phyloP scores from a whole-genome alignment of 2,888 invertebrate species.

The Nephrotoma flavescens region DNA sequence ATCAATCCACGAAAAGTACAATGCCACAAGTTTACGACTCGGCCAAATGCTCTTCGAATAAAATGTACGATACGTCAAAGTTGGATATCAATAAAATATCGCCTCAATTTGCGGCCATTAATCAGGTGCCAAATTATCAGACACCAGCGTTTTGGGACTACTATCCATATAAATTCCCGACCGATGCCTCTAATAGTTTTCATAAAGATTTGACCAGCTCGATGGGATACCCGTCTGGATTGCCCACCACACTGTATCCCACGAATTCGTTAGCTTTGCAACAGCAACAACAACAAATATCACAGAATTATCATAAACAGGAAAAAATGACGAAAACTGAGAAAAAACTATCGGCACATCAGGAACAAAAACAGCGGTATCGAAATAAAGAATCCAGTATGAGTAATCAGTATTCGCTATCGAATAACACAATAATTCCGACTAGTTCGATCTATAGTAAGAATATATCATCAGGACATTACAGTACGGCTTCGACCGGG shows the following conservation, averaged over 20 bases:
- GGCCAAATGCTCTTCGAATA: slow-evolving; percentile 19
- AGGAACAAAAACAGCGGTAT: background rate
- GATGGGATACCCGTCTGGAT: slow-evolving; percentile 30
- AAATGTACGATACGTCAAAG: slow-evolving; percentile 12
- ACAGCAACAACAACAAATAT: slow-evolving; percentile 21
- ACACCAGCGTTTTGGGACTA: slow-evolving; percentile 50
- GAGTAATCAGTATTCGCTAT: background rate
- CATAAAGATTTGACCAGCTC: slow-evolving; percentile 34
- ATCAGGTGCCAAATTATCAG: slow-evolving; percentile 53
- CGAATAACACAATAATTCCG: background rate
- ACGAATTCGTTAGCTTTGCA: slow-evolving; percentile 27
- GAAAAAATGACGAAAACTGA: slow-evolving; percentile 2
- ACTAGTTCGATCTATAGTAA: background rate
- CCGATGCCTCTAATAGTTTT: slow-evolving; percentile 44
- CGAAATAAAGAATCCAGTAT: background rate
- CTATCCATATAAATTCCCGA: slow-evolving; percentile 42
- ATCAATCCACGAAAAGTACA: background rate
- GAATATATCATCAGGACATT: background rate
- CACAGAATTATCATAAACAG: slow-evolving; percentile 12
- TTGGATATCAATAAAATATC: slow-evolving; percentile 39
- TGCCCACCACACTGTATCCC: slow-evolving; percentile 24
- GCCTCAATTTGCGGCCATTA: slow-evolving; percentile 42
- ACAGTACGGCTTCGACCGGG: background rate
- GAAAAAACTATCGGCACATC: background rate
- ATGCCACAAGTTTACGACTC: slow-evolving; percentile 5